Base-by-base conservation (phyloP, 1,140 invertebrate species). In the Limonius californicus region DNA sequence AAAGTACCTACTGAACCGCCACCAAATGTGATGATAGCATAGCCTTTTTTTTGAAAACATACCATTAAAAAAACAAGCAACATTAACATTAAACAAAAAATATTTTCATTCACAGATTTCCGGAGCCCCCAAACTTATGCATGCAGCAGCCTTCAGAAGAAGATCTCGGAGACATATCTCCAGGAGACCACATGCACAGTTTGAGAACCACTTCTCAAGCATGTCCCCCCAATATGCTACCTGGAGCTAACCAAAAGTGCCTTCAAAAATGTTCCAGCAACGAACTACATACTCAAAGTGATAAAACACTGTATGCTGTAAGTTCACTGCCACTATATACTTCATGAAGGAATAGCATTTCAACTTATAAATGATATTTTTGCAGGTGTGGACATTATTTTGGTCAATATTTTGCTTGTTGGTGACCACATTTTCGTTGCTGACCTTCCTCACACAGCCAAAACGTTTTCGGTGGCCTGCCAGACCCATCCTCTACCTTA, bases 361-460 rank as follows among this genome's bases (percentile, higher is more conserved):
- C n/a, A n/a, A n/a, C n/a, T n/a, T n/a, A n/a, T n/a, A n/a, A n/a
- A n/a, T n/a, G n/a, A n/a, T n/a, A 27, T 27, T 27, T 2, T 61
- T 61, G 7, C 30, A 61, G 69, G 85, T 89, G 9, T 92, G 92
- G 85, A 91, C 94, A 72, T 88, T 86, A 7, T 84, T 89, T 2
- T 91, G 93, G 81, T 90, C 93, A 0, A 88, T 89, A 74, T 78
- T 95, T 0, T 96, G 93, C 67, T 84, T 94, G 59, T 79, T 91
- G 4, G 91, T 92, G 9, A 94, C 93, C 0, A 80, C 88, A 1
- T 91, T 95, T 72, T 92, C 91, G 0, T 77, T 97, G 59, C 79
- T 94, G 18, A 97, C 94, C 0, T 97, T 95, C 77, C 85, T 93
- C 75, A 87, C 95, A 30, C 92, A 95, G 69, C 87, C 89, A 0